Conservation (phyloP, 2,113 vertebrate genomes). For the Cacatua alba region DNA sequence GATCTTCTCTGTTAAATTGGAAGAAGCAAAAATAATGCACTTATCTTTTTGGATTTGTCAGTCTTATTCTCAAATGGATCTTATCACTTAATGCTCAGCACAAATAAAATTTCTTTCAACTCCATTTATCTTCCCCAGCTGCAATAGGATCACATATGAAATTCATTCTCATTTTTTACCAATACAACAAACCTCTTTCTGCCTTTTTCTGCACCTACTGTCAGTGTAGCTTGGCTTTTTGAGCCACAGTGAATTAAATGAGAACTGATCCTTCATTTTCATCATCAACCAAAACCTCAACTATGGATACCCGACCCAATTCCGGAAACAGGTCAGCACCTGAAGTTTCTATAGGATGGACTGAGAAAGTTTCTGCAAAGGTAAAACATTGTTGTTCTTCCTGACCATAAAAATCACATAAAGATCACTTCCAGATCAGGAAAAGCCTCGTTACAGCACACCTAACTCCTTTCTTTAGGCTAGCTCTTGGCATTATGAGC, state of each 20-base stretch:
- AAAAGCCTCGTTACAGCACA: slow-evolving; percentile 46
- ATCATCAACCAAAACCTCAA: not conserved
- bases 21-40: slow-evolving; percentile 45
- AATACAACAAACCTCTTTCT: not conserved
- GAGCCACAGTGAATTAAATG: not conserved
- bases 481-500: slow-evolving; percentile 31
- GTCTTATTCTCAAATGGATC: slow-evolving; percentile 35
- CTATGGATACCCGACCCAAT: not conserved
- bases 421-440: not conserved
- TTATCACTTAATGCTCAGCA: slow-evolving; percentile 23
- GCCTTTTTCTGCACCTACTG: not conserved
- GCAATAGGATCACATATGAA: not conserved
- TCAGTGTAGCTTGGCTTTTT: not conserved
- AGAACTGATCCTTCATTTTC: not conserved
- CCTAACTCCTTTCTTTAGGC: not conserved
- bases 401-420: not conserved
- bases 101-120: slow-evolving; percentile 45
- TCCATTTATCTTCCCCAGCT: slow-evolving; percentile 26
- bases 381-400: not conserved
- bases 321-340: not conserved
- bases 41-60: slow-evolving; percentile 42
- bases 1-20: slow-evolving; percentile 15
- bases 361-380: not conserved
- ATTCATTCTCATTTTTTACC: not conserved
- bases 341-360: not conserved